These are phyloP conservation scores for Brachypodius melanocephalos DNA, from an alignment of 2,113 vertebrate species.

Conservation along the genomic window DNA sequence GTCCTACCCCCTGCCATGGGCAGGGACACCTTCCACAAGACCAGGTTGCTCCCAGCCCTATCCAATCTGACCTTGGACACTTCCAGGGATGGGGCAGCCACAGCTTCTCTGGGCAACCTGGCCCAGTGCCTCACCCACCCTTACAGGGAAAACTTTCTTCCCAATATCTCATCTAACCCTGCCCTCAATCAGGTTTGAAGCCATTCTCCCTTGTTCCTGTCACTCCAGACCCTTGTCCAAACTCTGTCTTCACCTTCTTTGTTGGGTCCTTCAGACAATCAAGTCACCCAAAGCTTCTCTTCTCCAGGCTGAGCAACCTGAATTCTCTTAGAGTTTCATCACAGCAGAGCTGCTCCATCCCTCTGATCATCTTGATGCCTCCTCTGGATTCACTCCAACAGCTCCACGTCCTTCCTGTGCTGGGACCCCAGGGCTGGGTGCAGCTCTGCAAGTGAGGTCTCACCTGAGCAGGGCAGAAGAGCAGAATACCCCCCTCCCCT, in stretches of 20 bases:
- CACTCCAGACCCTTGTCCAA: neutral
- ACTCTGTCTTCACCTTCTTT: neutral
- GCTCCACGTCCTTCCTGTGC: neutral
- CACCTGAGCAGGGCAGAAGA: neutral
- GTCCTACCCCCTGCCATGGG: neutral
- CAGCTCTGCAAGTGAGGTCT: neutral
- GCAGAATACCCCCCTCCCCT: neutral
- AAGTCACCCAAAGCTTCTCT: neutral
- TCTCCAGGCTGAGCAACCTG: neutral
- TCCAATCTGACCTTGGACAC: neutral
- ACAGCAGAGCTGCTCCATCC: neutral
- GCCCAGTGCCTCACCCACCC: neutral
- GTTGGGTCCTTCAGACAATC: neutral
- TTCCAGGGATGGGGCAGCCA: neutral
- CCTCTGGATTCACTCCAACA: neutral
- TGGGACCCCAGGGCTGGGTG: neutral
- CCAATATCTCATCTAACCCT: neutral
- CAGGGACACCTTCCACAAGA: neutral
- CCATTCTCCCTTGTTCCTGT: neutral
- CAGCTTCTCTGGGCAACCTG: neutral
- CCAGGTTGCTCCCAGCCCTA: neutral
- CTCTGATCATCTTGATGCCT: neutral
- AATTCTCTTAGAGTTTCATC: neutral
- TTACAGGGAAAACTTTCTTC: neutral
- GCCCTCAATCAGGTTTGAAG: neutral